Base-by-base conservation (phyloP, 2,797 vertebrate genomes). In the Serranus cabrilla region DNA sequence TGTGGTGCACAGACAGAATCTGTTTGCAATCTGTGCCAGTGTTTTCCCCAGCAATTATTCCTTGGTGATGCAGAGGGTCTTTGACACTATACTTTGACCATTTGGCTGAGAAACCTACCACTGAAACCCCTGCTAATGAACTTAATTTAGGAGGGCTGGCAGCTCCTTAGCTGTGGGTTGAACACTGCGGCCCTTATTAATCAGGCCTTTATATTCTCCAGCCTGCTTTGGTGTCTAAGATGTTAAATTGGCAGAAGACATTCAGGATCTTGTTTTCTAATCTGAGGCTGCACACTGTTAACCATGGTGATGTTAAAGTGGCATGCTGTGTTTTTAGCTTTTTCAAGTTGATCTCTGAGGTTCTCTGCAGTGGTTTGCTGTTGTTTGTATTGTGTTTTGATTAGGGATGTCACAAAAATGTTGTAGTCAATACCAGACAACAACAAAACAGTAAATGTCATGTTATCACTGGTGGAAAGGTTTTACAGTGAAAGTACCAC, bases 71-170 rank as follows among this genome's bases (percentile, higher is more conserved):
- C 50, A 17, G 18, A 59, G 31, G 49, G 64, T 18, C 42, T 66
- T 77, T 80, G 50, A 66, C 58, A 54, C n/a, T 46, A 58, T 57
- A 67, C 45, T 83, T 55, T 51, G 57, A 83, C 67, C 59, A 77
- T 84, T 84, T 80, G 59, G 78, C 78, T 72, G 56, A 23, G 60
- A 59, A 73, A 52, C 47, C 54, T 14, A 64, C 55, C 62, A 68
- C 40, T 86, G 72, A 79, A 82, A 75, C 65, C 74, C 60, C 21
- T 65, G 37, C 63, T 88, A 84, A 87, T 90, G 58, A 83, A 80
- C 50, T 68, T 80, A 74, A 85, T 87, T 84, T 73, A 72, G 57
- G 21, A 78, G 51, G 37, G 10, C 57, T 87, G 75, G 71, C 76
- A 74, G 61, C 50, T 25, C 49, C n/a, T 75, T 49, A 58, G 21